Base-by-base conservation (phyloP, 2,888 invertebrate species). In the Odontothrips loti region DNA sequence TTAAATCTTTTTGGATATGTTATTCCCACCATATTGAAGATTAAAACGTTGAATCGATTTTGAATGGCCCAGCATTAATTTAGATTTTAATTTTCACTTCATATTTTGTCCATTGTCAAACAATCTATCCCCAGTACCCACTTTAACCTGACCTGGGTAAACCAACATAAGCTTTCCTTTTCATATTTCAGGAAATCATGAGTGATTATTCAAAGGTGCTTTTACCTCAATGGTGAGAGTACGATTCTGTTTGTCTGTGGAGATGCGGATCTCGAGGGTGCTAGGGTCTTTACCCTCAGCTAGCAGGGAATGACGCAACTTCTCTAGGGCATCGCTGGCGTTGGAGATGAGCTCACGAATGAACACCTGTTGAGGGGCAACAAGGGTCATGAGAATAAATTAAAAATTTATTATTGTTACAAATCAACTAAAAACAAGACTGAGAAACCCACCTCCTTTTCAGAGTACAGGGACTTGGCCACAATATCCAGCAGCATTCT, bases 261-360 rank as follows among this genome's bases (percentile, higher is more conserved):
- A 91, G 79, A 98, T 93, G 86, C 94, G 94, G 84, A 98, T 97
- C 89, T 98, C 97, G 81, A 97, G 89, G 9, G 92, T 87, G 15
- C 84, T 83, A 11, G 89, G 87, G 68, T 90, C 88, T 43, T 88
- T 87, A 43, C 90, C 89, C 6, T 90, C 88, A 15, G 88, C 88
- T 80, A 94, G 88, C 84, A 92, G 90, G 20, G 94, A 86, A 85
- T 97, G 97, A 1, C 97, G 90, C 84, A 98, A 92, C 87, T 98
- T 99, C 87, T 99, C 98, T 82, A 99, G 89, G 20, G 98, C 98
- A 91, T 99, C 98, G 87, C 97, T 98, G 0, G 97, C 95, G 89
- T 99, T 99, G 0, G 98, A 98, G 84, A 99, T 96, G 68, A 99
- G 88, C 87, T 99, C 98, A 84, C 98, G 91, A 17, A 99, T 93